These are phyloP conservation scores for Alcedo atthis DNA, from an alignment of 2,797 vertebrate genomes.

Conservation along the genomic window DNA sequence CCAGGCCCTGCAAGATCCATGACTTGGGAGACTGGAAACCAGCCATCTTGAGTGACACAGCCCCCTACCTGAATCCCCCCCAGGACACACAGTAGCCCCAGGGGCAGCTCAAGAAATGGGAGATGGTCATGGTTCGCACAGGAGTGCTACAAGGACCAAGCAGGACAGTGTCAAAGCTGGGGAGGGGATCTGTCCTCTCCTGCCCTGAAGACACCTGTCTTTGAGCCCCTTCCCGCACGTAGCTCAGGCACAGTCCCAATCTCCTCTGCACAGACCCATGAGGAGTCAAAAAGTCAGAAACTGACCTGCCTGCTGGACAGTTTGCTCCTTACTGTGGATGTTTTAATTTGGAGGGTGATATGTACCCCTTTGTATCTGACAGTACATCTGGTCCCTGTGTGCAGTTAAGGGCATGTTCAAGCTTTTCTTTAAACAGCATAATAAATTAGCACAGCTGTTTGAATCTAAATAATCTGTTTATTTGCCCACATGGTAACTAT, in stretches of 20 bases:
- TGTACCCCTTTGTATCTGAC: fast-evolving
- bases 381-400: not conserved
- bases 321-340: not conserved
- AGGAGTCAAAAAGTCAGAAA: not conserved
- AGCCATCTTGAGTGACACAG: not conserved
- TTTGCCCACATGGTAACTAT: not conserved
- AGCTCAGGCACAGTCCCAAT: not conserved
- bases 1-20: not conserved
- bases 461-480: constrained; percentile 23
- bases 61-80: not conserved
- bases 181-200: not conserved
- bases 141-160: not conserved
- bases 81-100: not conserved
- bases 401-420: not conserved
- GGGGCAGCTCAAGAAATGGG: not conserved
- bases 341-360: not conserved
- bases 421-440: not conserved
- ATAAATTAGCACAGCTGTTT: constrained; percentile 31
- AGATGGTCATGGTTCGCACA: fast-evolving
- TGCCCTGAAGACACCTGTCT: fast-evolving
- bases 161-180: fast-evolving
- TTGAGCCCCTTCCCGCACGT: fast-evolving
- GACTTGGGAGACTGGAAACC: not conserved
- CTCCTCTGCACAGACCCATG: too few relatives aligned
- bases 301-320: fast-evolving